Evolutionary conservation across 1,140 invertebrate species (phyloP).

Genomic region (Drosophila rhopaloa): DNA sequence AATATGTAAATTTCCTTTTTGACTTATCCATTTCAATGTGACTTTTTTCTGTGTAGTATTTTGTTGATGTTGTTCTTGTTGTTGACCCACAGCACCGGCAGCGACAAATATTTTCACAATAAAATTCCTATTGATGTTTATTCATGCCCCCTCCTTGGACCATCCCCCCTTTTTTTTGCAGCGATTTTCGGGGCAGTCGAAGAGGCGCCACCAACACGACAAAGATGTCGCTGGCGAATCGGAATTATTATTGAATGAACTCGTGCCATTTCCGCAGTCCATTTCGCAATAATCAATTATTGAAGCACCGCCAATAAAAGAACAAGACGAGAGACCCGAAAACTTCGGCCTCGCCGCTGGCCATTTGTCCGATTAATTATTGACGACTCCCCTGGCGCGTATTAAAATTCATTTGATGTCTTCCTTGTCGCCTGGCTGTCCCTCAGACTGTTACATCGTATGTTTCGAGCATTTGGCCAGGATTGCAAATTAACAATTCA

Average conservation of each 20-base stretch:
- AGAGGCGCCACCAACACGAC: constrained; percentile 50
- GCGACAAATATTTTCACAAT: constrained; percentile 58
- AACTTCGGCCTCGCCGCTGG: constrained; percentile 23
- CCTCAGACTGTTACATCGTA: constrained; percentile 42
- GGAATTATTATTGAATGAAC: constrained; percentile 45
- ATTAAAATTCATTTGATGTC: constrained; percentile 75
- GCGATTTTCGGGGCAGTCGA: constrained; percentile 54
- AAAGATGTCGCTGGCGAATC: constrained; percentile 41
- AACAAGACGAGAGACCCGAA: constrained; percentile 6
- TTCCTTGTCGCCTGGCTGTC: constrained; percentile 68
- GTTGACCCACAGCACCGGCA: constrained; percentile 19
- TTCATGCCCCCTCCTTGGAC: constrained; percentile 33
- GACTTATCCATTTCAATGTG: not conserved
- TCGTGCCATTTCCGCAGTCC: constrained; percentile 24
- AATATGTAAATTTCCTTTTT: no score
- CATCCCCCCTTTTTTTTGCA: constrained; percentile 12
- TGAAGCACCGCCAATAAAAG: constrained; percentile 31
- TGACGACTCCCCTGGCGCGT: constrained; percentile 56
- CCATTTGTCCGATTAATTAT: constrained; percentile 71
- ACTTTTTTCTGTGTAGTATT: not conserved
- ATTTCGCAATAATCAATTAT: constrained; percentile 51
- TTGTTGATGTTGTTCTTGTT: constrained; percentile 6
- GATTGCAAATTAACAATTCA: constrained; percentile 18
- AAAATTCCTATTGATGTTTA: constrained; percentile 73
- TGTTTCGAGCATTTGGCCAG: constrained; percentile 62